Base-by-base conservation (phyloP, 2,113 vertebrate species). In the Rissa tridactyla region DNA sequence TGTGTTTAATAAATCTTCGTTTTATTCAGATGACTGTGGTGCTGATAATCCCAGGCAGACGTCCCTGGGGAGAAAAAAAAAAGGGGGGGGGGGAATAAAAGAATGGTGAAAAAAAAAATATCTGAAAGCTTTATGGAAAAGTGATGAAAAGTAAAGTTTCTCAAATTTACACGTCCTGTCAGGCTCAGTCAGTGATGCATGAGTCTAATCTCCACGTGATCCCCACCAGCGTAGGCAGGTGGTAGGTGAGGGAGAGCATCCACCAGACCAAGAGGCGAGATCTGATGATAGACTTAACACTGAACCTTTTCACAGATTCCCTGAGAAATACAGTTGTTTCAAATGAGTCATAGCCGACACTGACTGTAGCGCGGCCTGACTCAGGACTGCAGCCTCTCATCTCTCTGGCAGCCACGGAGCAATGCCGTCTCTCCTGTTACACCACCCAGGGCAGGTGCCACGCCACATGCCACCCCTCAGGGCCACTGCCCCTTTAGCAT, bases 161-260 rank as follows among this genome's bases (percentile, higher is more conserved):
- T 70, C 36, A 15, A 22, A 5, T 11, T 5, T 3, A 5, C 64
- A 3, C 2, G 4, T 20, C 27, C 26, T 29, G 42, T 5, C 42
- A 32, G 78, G 80, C 46, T 55, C 42, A 1, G 29, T 15, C 60
- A 21, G 82, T 38, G 25, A n/a, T 0, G 3, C 8, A 4, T 3
- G 65, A 36, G 54, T 32, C 36, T 15, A 4, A 27, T 7, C 73
- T 34, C 32, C 2, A 0, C 1, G 65, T 12, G 62, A 8, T 18
- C 5, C 30, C 42, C 51, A 1, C 10, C 23, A 13, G 15, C 0
- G 15, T 8, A 54, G 34, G n/a, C 0, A 5, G 25, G 49, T 30
- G 66, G 58, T 8, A 61, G 92, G 30, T 11, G 72, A 62, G 47
- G 66, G 36, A 57, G 13, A 76, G 62, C 47, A 49, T 2, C 71